Base-by-base conservation (phyloP, 2,797 vertebrate species). In the Cyprinodon diabolis region DNA sequence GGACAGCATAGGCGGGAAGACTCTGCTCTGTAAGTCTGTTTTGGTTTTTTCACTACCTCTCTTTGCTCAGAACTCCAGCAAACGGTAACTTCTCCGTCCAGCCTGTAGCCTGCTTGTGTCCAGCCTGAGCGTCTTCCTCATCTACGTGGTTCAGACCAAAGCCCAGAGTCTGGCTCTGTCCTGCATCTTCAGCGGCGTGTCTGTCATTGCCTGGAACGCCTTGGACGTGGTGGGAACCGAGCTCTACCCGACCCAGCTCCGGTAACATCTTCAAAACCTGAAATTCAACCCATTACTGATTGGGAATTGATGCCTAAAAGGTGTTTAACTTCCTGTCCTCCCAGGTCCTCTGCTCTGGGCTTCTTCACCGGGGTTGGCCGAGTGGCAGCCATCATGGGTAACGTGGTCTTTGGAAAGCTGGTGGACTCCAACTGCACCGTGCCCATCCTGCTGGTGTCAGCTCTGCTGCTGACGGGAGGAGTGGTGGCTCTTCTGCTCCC, bases 111-210 rank as follows among this genome's bases (percentile, higher is more conserved):
- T 95, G 77, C 14, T 95, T 79, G 30, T 92, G 74, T 95, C 95
- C 74, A 88, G 93, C 11, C 19, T 93, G 69, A 93, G 93, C 3
- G 92, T 95, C 70, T 95, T 95, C 87, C 69, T 95, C 76, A 94
- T 96, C 81, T 95, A 94, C 12, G 1, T 87, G 79, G 94, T 95
- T 62, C 88, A 92, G 75, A 94, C 92, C 54, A 94, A 93, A 86
- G 17, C 47, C 7, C 94, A 95, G 85, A 95, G 91, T 78, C 79
- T 96, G 82, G 7, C 89, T 7, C 81, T 95, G 40, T 93, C 93
- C 45, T 96, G 94, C n/a, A 54, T 95, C 75, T 96, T 96, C 88
- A 94, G 95, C 2, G 92, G 92, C 0, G 94, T 96, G 51, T 95
- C 94, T 0, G 94, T 96, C 55, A 87, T 95, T 51, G 81, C 91